Evolutionary conservation across 1,140 invertebrate species (phyloP).

Genomic region (Pectinophora gossypiella): DNA sequence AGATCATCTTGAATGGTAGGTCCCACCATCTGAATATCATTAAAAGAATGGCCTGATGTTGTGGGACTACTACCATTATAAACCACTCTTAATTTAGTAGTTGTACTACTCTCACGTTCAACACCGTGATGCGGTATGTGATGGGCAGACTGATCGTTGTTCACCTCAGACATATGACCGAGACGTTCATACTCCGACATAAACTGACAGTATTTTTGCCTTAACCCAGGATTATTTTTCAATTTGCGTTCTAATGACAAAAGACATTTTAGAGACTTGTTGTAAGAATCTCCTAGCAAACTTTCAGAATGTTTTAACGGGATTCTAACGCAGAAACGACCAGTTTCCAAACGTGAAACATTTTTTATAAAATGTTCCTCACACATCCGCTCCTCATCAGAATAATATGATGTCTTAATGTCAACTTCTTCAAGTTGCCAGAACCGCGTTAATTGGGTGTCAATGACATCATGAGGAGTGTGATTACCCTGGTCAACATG

Average conservation of each 20-base stretch:
- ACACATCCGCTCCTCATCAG: slow-evolving; percentile 9
- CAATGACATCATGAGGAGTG: slow-evolving; percentile 9
- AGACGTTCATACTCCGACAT: slow-evolving; percentile 20
- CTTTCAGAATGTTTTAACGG: slow-evolving; percentile 14
- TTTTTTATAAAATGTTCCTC: slow-evolving; percentile 21
- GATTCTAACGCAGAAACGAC: slow-evolving; percentile 20
- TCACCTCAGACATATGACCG: slow-evolving; percentile 15
- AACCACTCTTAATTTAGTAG: slow-evolving; percentile 1
- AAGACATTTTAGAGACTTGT: slow-evolving; percentile 18
- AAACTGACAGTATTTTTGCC: slow-evolving; percentile 16
- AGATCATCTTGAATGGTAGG: slow-evolving; percentile 47
- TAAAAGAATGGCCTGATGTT: slow-evolving; percentile 18
- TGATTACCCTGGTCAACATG: background rate
- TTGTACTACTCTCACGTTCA: background rate
- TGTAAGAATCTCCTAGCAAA: slow-evolving; percentile 17
- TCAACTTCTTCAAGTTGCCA: slow-evolving; percentile 10
- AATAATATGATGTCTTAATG: background rate
- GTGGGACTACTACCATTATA: background rate
- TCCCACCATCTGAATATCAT: slow-evolving; percentile 34
- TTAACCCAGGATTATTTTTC: slow-evolving; percentile 8
- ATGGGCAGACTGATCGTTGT: background rate
- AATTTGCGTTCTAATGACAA: slow-evolving; percentile 20
- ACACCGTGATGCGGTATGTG: slow-evolving; percentile 13
- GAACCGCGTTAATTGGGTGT: background rate
- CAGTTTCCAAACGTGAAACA: slow-evolving; percentile 12